Percentiles rank a stretch among this genome's conserved stretches.
phyloP scores from a whole-genome alignment of 2,797 vertebrate genomes.

The Megalops cyprinoides region DNA sequence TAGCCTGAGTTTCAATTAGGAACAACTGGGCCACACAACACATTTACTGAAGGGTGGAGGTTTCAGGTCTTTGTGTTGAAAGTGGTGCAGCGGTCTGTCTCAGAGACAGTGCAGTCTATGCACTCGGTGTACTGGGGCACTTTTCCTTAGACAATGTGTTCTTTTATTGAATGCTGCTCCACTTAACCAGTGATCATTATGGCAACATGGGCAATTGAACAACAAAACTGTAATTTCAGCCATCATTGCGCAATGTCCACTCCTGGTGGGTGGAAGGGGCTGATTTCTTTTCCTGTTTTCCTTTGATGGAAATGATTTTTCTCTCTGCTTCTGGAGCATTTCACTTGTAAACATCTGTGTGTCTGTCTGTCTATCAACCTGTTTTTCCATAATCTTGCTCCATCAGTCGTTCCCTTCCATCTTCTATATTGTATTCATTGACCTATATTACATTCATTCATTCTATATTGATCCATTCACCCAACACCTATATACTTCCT shows the following conservation, averaged over 20 bases:
- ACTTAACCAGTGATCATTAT: slow-evolving; percentile 44
- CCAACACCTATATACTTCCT: too few species aligned
- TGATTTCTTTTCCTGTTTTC: background rate
- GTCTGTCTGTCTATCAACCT: too few species aligned
- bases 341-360: too few species aligned
- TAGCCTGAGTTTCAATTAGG: slow-evolving; percentile 43
- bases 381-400: too few species aligned
- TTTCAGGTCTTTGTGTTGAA: background rate
- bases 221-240: slow-evolving; percentile 72
- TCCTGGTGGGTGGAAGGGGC: slow-evolving; percentile 38
- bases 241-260: slow-evolving; percentile 62
- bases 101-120: slow-evolving; percentile 36
- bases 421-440: too few species aligned
- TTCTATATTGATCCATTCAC: too few species aligned
- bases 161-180: slow-evolving; percentile 46
- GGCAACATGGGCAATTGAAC: slow-evolving; percentile 70
- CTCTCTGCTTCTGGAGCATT: background rate
- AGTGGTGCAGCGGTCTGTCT: slow-evolving; percentile 27
- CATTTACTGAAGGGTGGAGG: slow-evolving; percentile 32
- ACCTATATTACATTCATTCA: too few species aligned
- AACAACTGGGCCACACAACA: slow-evolving; percentile 34
- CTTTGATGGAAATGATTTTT: background rate
- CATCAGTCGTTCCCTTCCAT: too few species aligned
- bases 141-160: slow-evolving; percentile 40
- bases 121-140: slow-evolving; percentile 31